A percentile compares a stretch with the other conserved stretches of the same genome.
These are phyloP conservation scores for Corythornis vintsioides DNA, from an alignment of 2,113 vertebrate species.

Conservation along the genomic window DNA sequence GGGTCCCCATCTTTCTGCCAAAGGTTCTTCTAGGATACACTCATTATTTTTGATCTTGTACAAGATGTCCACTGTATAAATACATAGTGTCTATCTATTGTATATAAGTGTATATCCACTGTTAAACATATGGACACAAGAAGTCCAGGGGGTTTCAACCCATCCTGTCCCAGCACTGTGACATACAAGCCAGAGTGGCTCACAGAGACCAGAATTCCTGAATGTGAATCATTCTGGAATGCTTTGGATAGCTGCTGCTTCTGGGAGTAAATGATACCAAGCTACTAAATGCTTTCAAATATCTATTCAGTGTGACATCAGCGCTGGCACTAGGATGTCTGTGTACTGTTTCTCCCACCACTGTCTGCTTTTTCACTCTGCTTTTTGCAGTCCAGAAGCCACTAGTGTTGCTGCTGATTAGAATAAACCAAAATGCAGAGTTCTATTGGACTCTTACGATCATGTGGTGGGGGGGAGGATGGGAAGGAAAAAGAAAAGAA, in stretches of 20 bases:
- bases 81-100: too few relatives aligned
- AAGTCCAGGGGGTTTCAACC: not conserved
- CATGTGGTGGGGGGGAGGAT: not conserved
- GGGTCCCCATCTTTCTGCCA: not conserved
- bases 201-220: not conserved
- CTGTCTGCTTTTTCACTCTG: conserved; percentile 55
- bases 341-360: not conserved
- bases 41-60: not conserved
- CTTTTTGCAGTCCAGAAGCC: conserved; percentile 7
- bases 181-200: not conserved
- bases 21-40: not conserved
- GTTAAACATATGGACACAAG: not conserved
- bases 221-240: not conserved
- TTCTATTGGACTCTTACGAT: not conserved
- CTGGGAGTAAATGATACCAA: conserved; percentile 4
- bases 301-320: not conserved
- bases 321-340: conserved; percentile 17
- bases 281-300: conserved; percentile 20
- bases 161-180: not conserved
- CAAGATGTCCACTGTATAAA: too few relatives aligned
- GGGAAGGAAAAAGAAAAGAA: not conserved
- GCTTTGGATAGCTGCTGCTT: conserved; percentile 11
- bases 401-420: not conserved
- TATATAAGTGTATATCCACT: too few relatives aligned
- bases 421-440: not conserved